phyloP scores from a whole-genome alignment of 2,888 invertebrate species.

The Oligia fasciuncula region DNA sequence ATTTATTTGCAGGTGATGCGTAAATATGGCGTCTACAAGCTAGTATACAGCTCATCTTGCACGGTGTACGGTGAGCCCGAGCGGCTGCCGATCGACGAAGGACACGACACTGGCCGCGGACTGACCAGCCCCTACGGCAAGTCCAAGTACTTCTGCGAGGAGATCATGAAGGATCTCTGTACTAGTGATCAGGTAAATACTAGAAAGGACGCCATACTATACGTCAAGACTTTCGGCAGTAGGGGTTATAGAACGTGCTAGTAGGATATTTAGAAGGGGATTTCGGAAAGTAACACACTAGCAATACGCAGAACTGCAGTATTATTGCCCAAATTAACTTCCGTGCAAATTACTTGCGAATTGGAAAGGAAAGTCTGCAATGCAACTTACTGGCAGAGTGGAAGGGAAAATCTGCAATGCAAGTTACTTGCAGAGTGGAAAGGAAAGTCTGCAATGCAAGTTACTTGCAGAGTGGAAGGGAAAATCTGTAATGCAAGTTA shows the following conservation, averaged over 20 bases:
- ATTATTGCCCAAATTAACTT: too few species aligned
- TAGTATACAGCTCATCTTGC: constrained; percentile 96
- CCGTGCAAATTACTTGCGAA: neutral
- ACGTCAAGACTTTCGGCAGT: neutral
- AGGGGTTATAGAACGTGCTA: too few species aligned
- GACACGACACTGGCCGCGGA: constrained; percentile 94
- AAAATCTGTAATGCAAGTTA: neutral
- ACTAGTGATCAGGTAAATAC: constrained; percentile 92
- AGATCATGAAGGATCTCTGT: constrained; percentile 96
- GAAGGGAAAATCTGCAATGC: constrained; percentile 51
- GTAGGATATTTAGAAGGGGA: too few species aligned
- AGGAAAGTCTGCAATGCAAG: too few species aligned
- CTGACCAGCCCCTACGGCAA: constrained; percentile 97
- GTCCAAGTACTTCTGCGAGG: constrained; percentile 98
- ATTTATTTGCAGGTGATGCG: constrained; percentile 92
- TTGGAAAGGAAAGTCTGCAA: neutral
- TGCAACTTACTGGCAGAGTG: neutral
- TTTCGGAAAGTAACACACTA: too few species aligned
- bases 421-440: too few species aligned
- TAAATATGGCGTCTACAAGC: constrained; percentile 92
- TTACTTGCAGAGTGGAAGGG: neutral
- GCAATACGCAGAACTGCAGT: too few species aligned
- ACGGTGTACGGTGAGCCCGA: constrained; percentile 98
- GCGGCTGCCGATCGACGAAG: constrained; percentile 95
- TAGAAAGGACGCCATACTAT: neutral